Evolutionary conservation across 2,797 vertebrate genomes (phyloP), one percentile per base, ranked within the genome.

Genomic region (Nasua narica): DNA sequence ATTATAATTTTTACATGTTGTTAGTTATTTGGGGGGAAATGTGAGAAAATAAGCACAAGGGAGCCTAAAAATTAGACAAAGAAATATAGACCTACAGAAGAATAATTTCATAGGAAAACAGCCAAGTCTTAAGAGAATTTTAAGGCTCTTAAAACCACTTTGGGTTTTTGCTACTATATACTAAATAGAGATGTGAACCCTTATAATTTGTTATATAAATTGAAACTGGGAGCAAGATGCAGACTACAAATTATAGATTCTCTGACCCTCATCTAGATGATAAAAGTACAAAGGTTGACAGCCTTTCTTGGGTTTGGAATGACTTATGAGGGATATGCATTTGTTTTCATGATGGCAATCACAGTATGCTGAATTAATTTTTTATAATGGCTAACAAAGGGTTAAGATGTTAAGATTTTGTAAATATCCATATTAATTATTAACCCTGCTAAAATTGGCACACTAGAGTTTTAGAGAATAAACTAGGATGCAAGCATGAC

Each of bases 391-490:
- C 29, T 89, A 95, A 94, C 40, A 94, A 82, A 87, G 13, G 7
- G 13, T 92, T 96, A 95, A 72, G 13, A 95, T 87, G 58, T 93
- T 72, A 94, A 86, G 58, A 88, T 96, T 88, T 52, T 97, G 18
- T 87, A 93, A 87, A 52, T 90, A n/a, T 40, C 37, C 46, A 91
- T 52, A 65, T 87, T 89, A 65, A 37, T 87, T 77, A 84, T 77
- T 87, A 92, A 16, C 21, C 89, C 60, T 93, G 16, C 52, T 78
- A 88, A 96, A 92, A 87, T 46, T 77, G 67, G 14, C 77, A 90
- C 69, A 50, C 25, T 90, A 48, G 40, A 81, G 9, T 86, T 91
- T 79, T 94, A 93, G 35, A 94, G 43, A 88, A 54, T 87, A 91
- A 96, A 23, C 32, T 46, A 84, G 48, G 25, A 62, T 90, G 29